A percentile compares a stretch with the other conserved stretches of the same genome.
phyloP scores from a whole-genome alignment of 1,140 invertebrate species.

The fruit fly (Drosophila melanogaster) region DNA sequence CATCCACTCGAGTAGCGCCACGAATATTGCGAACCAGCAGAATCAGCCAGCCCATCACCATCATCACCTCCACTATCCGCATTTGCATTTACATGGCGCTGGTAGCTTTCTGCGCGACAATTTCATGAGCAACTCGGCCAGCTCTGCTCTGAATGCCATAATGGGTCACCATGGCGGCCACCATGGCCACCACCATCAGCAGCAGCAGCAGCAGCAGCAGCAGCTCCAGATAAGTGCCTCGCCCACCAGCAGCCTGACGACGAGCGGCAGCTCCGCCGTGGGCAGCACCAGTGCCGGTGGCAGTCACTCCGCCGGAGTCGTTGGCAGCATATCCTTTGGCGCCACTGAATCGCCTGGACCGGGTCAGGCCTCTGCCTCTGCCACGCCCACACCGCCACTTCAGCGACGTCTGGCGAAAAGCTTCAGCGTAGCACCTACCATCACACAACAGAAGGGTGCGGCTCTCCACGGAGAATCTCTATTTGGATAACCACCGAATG shows the following conservation, averaged over 20 bases:
- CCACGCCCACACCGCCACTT: constrained; percentile 91
- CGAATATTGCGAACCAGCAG: constrained; percentile 52
- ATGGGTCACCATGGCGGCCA: constrained; percentile 65
- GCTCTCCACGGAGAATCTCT: not conserved
- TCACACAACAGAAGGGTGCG: constrained; percentile 83
- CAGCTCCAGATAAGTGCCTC: constrained; percentile 46
- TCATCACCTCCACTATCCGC: constrained; percentile 71
- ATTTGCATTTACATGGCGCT: constrained; percentile 79
- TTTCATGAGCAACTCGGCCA: constrained; percentile 80
- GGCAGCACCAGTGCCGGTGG: constrained; percentile 69
- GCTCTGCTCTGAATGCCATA: constrained; percentile 76
- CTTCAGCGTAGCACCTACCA: constrained; percentile 92
- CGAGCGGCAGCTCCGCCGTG: constrained; percentile 24
- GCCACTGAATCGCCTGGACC: constrained; percentile 20
- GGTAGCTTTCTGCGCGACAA: constrained; percentile 78
- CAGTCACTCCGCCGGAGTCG: constrained; percentile 77
- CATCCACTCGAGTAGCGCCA: constrained; percentile 71
- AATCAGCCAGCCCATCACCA: constrained; percentile 53
- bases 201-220: constrained; percentile 24
- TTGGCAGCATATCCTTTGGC: constrained; percentile 73
- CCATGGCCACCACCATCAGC: constrained; percentile 36
- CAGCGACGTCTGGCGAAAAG: constrained; percentile 94
- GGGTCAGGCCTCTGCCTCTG: constrained; percentile 41
- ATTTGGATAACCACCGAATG: constrained; percentile 29
- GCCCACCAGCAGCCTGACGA: constrained; percentile 30